phyloP scores from a whole-genome alignment of 2,888 invertebrate genomes.

The Petrophora chlorosata region DNA sequence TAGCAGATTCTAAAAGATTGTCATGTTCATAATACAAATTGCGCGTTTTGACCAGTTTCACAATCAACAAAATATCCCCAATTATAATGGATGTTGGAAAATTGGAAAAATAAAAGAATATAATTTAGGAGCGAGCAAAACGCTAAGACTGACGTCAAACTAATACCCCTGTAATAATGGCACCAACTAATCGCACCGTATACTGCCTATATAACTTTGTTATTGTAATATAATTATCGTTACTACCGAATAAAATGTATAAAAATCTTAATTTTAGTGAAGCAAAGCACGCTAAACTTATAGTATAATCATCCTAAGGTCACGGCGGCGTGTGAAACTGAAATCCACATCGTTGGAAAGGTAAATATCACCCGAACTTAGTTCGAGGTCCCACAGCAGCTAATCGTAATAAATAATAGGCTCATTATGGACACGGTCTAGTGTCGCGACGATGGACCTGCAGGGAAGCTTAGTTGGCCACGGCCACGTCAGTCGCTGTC shows the following conservation, averaged over 20 bases:
- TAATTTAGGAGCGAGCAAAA: conserved; percentile 62
- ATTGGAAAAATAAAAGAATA: conserved; percentile 31
- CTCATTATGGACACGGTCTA: conserved; percentile 60
- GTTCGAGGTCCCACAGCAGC: conserved; percentile 74
- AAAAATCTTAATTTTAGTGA: conserved; percentile 81
- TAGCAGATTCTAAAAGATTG: conserved; percentile 5
- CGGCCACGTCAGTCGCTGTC: conserved; percentile 61
- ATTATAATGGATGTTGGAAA: conserved; percentile 30
- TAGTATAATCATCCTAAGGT: conserved; percentile 74
- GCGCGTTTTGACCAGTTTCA: conserved; percentile 3
- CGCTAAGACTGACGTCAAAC: conserved; percentile 59
- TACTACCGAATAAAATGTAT: conserved; percentile 80
- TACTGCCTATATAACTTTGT: conserved; percentile 83
- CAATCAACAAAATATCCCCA: conserved; percentile 20
- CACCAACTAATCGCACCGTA: conserved; percentile 84
- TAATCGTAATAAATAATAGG: conserved; percentile 79
- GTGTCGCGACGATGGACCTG: conserved; percentile 44
- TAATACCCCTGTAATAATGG: conserved; percentile 83
- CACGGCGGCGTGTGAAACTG: conserved; percentile 70
- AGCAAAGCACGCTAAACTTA: conserved; percentile 84
- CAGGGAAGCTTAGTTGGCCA: conserved; percentile 57
- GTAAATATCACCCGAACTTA: conserved; percentile 72
- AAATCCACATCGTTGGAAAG: conserved; percentile 68
- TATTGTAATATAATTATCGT: conserved; percentile 77
- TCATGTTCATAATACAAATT: not conserved